phyloP scores from a whole-genome alignment of 2,888 invertebrate species.

The Stenotaenia linearis region DNA sequence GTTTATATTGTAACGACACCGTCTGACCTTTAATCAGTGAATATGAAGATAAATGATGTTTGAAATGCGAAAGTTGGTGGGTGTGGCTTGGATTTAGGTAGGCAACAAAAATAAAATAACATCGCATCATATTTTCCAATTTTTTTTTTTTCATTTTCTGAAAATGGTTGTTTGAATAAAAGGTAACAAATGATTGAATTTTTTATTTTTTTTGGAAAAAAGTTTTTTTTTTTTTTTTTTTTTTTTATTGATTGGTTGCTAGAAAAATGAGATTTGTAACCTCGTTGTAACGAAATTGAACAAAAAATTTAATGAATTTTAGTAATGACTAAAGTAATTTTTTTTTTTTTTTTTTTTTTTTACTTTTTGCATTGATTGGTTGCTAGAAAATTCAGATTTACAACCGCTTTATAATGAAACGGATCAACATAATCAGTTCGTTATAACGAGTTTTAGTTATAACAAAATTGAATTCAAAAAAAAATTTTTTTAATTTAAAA shows the following conservation, averaged over 20 bases:
- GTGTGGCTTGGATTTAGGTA: not conserved
- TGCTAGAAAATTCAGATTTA: too few species aligned
- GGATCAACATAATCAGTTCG: too few species aligned
- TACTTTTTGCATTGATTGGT: too few species aligned
- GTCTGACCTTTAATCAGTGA: not conserved
- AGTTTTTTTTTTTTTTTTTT: not conserved
- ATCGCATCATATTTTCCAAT: not conserved
- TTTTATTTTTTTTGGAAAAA: not conserved
- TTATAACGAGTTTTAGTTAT: too few species aligned
- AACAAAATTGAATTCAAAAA: too few species aligned
- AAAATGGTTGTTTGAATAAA: not conserved
- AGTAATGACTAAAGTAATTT: too few species aligned
- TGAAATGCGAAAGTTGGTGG: not conserved
- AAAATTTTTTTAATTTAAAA: too few species aligned
- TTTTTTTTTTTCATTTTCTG: not conserved
- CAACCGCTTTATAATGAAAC: too few species aligned
- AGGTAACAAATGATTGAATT: not conserved
- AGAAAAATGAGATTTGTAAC: too few species aligned
- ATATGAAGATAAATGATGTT: not conserved
- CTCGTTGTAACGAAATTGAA: too few species aligned
- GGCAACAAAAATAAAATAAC: slow-evolving; percentile 3
- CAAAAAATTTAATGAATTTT: too few species aligned
- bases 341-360: too few species aligned
- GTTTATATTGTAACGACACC: not conserved
- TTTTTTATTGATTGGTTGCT: not conserved